Evolutionary conservation across 1,140 invertebrate species (phyloP).

Genomic region (Holcopasites calliopsidis): DNA sequence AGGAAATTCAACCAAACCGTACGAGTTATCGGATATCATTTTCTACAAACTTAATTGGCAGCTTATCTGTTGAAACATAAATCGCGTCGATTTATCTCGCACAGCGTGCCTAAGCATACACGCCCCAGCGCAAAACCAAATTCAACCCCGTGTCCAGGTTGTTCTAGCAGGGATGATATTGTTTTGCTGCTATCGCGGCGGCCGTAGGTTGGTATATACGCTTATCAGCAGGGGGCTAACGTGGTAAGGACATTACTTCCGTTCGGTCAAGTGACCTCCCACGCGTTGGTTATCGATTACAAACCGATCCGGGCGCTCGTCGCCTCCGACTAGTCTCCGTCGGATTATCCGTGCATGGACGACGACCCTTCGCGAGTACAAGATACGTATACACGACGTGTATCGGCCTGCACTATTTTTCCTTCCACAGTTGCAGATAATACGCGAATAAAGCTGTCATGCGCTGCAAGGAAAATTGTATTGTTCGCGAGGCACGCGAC

Average conservation of each 20-base stretch:
- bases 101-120: neutral
- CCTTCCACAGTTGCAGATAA: neutral
- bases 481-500: no score
- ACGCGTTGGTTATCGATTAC: slow-evolving; percentile 51
- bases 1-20: neutral
- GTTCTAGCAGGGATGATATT: slow-evolving; percentile 45
- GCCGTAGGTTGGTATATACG: slow-evolving; percentile 20
- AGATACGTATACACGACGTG: neutral
- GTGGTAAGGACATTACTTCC: slow-evolving; percentile 52
- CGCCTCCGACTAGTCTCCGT: slow-evolving; percentile 20
- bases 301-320: slow-evolving; percentile 32
- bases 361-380: slow-evolving; percentile 22
- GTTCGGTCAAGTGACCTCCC: slow-evolving; percentile 52
- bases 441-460: neutral
- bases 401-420: slow-evolving; percentile 4
- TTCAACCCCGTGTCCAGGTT: slow-evolving; percentile 22
- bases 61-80: neutral
- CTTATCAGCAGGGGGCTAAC: slow-evolving; percentile 56
- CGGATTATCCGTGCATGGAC: slow-evolving; percentile 17
- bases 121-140: slow-evolving; percentile 45
- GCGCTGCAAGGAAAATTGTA: neutral
- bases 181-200: slow-evolving; percentile 54
- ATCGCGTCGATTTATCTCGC: slow-evolving; percentile 28
- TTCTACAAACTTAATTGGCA: neutral
- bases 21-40: no score